Evolutionary conservation across 2,113 vertebrate species (phyloP).

Genomic region (Taurulus bubalis): DNA sequence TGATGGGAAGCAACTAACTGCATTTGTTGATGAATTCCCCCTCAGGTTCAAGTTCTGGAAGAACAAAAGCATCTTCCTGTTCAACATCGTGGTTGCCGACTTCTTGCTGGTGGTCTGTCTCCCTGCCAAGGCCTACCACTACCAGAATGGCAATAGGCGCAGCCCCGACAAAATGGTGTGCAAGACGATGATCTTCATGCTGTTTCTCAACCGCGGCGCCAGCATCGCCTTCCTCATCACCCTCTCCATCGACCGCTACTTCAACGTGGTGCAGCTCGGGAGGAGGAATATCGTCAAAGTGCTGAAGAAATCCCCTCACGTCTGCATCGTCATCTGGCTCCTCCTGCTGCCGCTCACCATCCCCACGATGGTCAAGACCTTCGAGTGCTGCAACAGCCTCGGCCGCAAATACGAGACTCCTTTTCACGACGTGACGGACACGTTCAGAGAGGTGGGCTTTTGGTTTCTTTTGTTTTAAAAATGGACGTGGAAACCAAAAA

Average conservation of each 20-base stretch:
- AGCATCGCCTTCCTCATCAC: constrained; percentile 85
- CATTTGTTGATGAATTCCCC: not conserved
- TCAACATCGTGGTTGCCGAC: constrained; percentile 85
- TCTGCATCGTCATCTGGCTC: constrained; percentile 80
- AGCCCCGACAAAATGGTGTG: constrained; percentile 64
- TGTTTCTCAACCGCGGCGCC: constrained; percentile 84
- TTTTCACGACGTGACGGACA: constrained; percentile 42
- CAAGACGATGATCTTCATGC: constrained; percentile 80
- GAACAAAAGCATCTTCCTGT: constrained; percentile 85
- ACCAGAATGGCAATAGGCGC: constrained; percentile 63
- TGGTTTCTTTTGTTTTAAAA: not conserved
- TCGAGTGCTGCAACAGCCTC: constrained; percentile 79
- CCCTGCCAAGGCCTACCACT: constrained; percentile 80
- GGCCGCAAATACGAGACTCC: not conserved
- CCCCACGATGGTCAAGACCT: constrained; percentile 77
- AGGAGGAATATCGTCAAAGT: constrained; percentile 73
- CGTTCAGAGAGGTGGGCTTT: constrained; percentile 63
- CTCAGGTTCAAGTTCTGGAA: constrained; percentile 84
- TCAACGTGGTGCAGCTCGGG: constrained; percentile 84
- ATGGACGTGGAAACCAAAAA: not conserved
- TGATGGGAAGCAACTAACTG: not conserved
- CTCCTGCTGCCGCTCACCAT: constrained; percentile 74
- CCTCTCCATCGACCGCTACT: constrained; percentile 85
- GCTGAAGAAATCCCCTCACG: constrained; percentile 64
- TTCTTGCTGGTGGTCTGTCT: constrained; percentile 85